Evolutionary conservation across 2,797 vertebrate species (phyloP).

Genomic region (Sternotherus odoratus): DNA sequence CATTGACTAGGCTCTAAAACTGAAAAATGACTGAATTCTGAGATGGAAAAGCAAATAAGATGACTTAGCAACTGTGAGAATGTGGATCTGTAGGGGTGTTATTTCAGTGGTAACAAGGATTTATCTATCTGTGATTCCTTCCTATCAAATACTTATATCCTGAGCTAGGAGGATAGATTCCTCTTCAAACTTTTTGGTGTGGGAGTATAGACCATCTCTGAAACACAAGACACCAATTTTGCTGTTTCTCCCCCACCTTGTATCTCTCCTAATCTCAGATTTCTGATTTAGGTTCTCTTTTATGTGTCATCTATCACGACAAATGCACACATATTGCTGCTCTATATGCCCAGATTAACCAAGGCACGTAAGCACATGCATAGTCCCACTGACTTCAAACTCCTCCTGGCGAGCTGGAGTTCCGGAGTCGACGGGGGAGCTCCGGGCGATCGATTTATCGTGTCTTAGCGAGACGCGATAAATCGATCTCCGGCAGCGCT

Average conservation of each 20-base stretch:
- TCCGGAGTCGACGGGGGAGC: too few species aligned
- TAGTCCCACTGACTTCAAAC: not conserved
- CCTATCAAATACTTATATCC: rapidly evolving
- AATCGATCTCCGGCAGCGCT: too few species aligned
- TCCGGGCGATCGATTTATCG: too few species aligned
- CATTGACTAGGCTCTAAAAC: not conserved
- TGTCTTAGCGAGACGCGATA: too few species aligned
- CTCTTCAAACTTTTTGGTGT: not conserved
- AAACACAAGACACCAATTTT: not conserved
- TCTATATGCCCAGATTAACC: not conserved
- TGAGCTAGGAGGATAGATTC: not conserved
- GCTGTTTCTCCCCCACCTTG: not conserved
- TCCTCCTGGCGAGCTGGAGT: too few species aligned
- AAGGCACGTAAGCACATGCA: not conserved
- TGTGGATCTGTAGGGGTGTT: not conserved
- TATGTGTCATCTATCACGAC: not conserved
- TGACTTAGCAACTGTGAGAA: not conserved
- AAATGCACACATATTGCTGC: not conserved
- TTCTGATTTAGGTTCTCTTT: not conserved
- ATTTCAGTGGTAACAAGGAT: not conserved
- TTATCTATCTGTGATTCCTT: not conserved
- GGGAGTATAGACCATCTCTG: not conserved
- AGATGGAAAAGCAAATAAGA: not conserved
- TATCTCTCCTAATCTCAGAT: not conserved
- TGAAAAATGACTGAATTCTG: slow-evolving; percentile 22